Conservation (phyloP, 2,888 invertebrate species). For the Oxycera nigricornis region DNA sequence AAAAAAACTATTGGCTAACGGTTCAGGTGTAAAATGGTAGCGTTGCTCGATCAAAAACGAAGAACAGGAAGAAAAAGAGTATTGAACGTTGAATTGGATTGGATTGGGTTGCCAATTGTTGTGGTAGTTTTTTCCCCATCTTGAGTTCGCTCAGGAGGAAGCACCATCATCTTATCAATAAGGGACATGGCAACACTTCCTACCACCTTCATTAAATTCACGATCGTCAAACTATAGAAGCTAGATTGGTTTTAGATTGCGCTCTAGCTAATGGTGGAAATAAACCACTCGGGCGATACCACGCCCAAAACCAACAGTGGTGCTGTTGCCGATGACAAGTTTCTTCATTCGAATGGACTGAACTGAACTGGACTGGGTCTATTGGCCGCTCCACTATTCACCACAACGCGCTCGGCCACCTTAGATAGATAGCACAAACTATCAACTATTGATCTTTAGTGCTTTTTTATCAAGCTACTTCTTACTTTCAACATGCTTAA, state of each 20-base stretch:
- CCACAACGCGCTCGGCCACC: no score
- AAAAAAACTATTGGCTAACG: slow-evolving; percentile 3
- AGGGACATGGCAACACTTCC: no score
- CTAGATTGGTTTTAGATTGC: neutral
- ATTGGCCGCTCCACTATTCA: neutral
- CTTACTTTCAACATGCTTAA: neutral
- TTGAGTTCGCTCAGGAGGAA: no score
- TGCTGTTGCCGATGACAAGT: slow-evolving; percentile 23
- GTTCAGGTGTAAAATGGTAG: slow-evolving; percentile 9
- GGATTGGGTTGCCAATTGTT: neutral
- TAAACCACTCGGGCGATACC: neutral
- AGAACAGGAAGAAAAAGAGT: neutral
- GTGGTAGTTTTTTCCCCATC: no score
- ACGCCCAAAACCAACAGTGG: slow-evolving; percentile 25
- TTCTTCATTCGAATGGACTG: slow-evolving; percentile 4
- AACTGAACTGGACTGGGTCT: no score
- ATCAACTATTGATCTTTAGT: slow-evolving; percentile 18
- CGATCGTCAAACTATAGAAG: neutral
- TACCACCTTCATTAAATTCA: neutral
- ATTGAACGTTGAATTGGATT: neutral
- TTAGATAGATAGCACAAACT: slow-evolving; percentile 6
- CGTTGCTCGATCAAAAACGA: neutral
- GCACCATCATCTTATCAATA: no score
- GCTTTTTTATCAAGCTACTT: neutral
- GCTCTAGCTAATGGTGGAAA: slow-evolving; percentile 6